Evolutionary conservation across 2,113 vertebrate species (phyloP).

Genomic region (Pristiophorus japonicus): DNA sequence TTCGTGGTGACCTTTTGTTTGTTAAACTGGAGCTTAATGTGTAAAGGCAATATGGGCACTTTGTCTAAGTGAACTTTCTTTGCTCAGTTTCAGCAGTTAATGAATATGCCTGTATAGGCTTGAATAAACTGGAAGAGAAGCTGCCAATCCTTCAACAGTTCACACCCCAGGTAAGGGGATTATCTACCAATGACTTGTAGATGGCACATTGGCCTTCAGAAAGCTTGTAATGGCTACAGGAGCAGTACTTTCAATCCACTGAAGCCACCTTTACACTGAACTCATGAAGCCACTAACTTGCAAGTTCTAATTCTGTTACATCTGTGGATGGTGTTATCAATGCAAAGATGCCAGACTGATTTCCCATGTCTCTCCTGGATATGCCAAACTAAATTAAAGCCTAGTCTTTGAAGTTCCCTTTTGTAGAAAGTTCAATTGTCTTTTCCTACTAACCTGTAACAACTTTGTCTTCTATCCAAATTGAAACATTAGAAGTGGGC

Average conservation of each 20-base stretch:
- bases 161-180: constrained; percentile 69
- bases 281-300: neutral
- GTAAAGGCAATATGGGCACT: neutral
- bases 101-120: constrained; percentile 73
- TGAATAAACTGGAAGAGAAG: constrained; percentile 78
- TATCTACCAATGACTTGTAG: neutral
- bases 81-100: constrained; percentile 71
- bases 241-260: neutral
- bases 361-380: neutral
- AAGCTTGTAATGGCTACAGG: neutral
- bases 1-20: neutral
- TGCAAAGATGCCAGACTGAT: neutral
- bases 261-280: neutral
- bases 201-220: too few species aligned
- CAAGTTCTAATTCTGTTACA: neutral
- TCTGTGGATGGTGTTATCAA: neutral
- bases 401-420: neutral
- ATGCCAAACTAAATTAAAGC: neutral
- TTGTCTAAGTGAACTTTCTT: neutral
- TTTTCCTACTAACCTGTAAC: neutral
- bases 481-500: too few species aligned
- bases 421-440: neutral
- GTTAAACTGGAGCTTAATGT: too few species aligned
- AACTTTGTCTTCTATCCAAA: too few species aligned
- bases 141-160: constrained; percentile 80